A percentile compares a stretch with the other conserved stretches of the same genome.
Evolutionary conservation across 2,888 invertebrate genomes (phyloP).

Genomic region (Oscheius sp.): DNA sequence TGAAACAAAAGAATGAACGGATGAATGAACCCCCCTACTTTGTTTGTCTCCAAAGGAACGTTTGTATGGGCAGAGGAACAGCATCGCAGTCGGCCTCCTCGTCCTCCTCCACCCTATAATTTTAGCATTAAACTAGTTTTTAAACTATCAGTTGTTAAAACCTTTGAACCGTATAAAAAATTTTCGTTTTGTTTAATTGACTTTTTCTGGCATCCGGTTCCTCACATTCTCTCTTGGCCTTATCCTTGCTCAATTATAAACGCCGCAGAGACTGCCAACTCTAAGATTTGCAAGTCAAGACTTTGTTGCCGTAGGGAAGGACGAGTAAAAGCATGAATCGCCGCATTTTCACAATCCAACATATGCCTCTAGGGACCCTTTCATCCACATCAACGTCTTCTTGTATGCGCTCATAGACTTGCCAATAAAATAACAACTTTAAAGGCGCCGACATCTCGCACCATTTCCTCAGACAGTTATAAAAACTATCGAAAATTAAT

Average conservation of each 20-base stretch:
- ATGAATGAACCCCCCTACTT: slow-evolving; percentile 74
- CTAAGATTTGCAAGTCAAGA: slow-evolving; percentile 25
- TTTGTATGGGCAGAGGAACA: slow-evolving; percentile 92
- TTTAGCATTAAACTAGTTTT: background rate
- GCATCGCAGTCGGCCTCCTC: slow-evolving; percentile 77
- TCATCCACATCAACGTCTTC: slow-evolving; percentile 12
- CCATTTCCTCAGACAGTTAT: background rate
- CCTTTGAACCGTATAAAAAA: slow-evolving; percentile 5
- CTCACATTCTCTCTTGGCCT: slow-evolving; percentile 16
- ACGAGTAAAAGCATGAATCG: slow-evolving; percentile 17
- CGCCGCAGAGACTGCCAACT: slow-evolving; percentile 4
- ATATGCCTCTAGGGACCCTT: slow-evolving; percentile 26
- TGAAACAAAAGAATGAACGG: too few relatives aligned
- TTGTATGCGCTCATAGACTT: slow-evolving; percentile 18
- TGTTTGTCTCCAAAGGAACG: slow-evolving; percentile 95
- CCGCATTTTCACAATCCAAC: slow-evolving; percentile 7
- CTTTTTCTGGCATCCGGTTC: slow-evolving; percentile 17
- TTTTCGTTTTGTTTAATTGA: slow-evolving; percentile 16
- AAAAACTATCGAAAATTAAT: background rate
- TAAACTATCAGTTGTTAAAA: background rate
- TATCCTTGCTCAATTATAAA: slow-evolving; percentile 25
- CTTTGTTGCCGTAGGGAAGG: slow-evolving; percentile 27
- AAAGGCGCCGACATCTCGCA: background rate
- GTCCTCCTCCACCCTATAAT: slow-evolving; percentile 60
- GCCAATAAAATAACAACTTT: background rate